These are phyloP conservation scores for Tenthredo mesomela DNA, from an alignment of 2,888 invertebrate species.

Conservation along the genomic window DNA sequence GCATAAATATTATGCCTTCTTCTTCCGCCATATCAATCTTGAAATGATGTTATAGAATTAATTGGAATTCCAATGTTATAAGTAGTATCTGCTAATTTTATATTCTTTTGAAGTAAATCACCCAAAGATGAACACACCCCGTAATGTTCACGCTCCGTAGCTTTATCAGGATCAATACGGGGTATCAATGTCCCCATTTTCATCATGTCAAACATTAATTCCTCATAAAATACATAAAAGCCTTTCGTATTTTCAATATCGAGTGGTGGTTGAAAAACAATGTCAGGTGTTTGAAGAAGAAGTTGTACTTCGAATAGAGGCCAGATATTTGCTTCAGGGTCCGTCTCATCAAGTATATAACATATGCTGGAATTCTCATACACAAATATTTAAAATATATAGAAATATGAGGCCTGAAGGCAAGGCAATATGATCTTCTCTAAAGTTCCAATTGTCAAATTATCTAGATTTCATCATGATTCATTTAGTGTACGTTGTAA, in stretches of 20 bases:
- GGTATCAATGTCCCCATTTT: constrained; percentile 86
- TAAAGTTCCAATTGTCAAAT: not conserved
- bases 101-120: not conserved
- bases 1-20: constrained; percentile 71
- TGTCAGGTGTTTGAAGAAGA: constrained; percentile 86
- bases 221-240: constrained; percentile 84
- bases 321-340: constrained; percentile 79
- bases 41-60: constrained; percentile 16
- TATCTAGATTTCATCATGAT: not conserved
- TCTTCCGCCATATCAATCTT: constrained; percentile 71
- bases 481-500: not conserved
- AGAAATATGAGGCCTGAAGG: not conserved
- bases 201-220: constrained; percentile 88
- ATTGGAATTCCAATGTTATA: constrained; percentile 66
- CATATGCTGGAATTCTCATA: constrained; percentile 77
- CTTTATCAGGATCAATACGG: constrained; percentile 77
- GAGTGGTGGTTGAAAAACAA: constrained; percentile 87
- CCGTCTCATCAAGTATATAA: constrained; percentile 83
- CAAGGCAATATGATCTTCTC: not conserved
- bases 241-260: constrained; percentile 84
- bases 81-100: not conserved
- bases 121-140: constrained; percentile 75
- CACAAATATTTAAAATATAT: not conserved
- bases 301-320: constrained; percentile 90
- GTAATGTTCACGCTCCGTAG: constrained; percentile 66